phyloP scores from a whole-genome alignment of 92 coral and sea anemone genomes.

The Paramuricea clavata region DNA sequence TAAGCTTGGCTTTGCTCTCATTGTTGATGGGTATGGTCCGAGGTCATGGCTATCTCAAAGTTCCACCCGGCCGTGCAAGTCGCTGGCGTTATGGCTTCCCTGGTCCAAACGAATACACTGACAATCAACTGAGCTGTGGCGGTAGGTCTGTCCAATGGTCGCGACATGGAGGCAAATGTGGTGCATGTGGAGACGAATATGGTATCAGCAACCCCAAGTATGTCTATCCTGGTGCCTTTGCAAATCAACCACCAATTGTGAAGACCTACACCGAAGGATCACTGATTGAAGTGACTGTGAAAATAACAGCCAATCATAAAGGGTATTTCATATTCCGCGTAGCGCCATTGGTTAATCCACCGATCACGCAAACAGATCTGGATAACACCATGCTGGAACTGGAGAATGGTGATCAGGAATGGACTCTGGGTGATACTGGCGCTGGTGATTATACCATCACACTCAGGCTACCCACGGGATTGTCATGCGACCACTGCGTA shows the following conservation, averaged over 20 bases:
- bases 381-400: constrained; percentile 66
- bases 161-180: constrained; percentile 51
- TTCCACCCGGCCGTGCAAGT: constrained; percentile 35
- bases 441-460: constrained; percentile 54
- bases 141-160: constrained; percentile 55
- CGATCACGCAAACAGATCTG: constrained; percentile 82
- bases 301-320: constrained; percentile 82
- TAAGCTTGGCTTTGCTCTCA: background rate
- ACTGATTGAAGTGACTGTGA: constrained; percentile 46
- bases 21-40: background rate
- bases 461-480: constrained; percentile 74
- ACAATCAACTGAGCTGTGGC: constrained; percentile 66
- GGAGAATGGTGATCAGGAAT: constrained; percentile 61
- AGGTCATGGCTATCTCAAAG: constrained; percentile 45
- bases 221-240: constrained; percentile 73
- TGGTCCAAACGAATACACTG: constrained; percentile 40
- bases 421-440: constrained; percentile 21
- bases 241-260: constrained; percentile 43
- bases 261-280: constrained; percentile 40
- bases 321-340: constrained; percentile 83
- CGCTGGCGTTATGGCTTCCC: constrained; percentile 37
- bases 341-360: constrained; percentile 73
- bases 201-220: constrained; percentile 33
- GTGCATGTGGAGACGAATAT: constrained; percentile 71
- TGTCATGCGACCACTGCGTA: constrained; percentile 92